Base-by-base conservation (phyloP, 2,797 vertebrate genomes). In the Champsocephalus esox region DNA sequence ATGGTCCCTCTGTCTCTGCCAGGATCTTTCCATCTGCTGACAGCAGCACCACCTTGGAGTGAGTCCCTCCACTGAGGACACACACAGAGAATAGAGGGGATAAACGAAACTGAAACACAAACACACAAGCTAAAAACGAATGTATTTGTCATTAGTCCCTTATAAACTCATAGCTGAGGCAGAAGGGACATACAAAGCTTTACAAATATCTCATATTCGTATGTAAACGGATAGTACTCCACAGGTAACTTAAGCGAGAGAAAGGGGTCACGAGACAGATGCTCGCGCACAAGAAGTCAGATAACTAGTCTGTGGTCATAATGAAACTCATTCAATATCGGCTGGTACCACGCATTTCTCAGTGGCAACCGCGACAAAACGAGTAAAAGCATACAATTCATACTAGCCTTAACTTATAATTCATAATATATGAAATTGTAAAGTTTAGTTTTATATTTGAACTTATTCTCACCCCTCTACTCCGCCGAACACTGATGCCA, bases 1-100 rank as follows among this genome's bases (percentile, higher is more conserved):
- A 95, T 3, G 95, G 95, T 59, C 97, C 98, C 34, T 95, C 92
- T 0, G 90, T 92, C 93, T 97, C 94, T 3, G 95, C 93, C 86
- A 98, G 83, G 79, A 98, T 89, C 51, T 79, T 81, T 14, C 97
- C 98, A 90, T 96, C 90, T 45, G 84, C 94, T 1, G 95, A 88
- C 49, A 99, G 86, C 84, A 99, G 65, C 65, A 98, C 88, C 1
- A 92, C 96, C 78, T 91, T 96, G 70, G 98, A 99, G 79, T 90
- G 93, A 24, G 96, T 97, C 4, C 95, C 97, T 63, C 97, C 98
- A 1, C 98, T 99, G 9, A 7, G 32, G 19, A 24, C 5, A 78
- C 49, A 63, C 17, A 62, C 5, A 41, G 5, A 64, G 43, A 74
- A 49, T 16, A 58, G 51, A 56, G 43, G n/a, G 9, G 12, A 62